These are phyloP conservation scores for Helicoverpa zea DNA, from an alignment of 1,140 invertebrate species.

Conservation along the genomic window DNA sequence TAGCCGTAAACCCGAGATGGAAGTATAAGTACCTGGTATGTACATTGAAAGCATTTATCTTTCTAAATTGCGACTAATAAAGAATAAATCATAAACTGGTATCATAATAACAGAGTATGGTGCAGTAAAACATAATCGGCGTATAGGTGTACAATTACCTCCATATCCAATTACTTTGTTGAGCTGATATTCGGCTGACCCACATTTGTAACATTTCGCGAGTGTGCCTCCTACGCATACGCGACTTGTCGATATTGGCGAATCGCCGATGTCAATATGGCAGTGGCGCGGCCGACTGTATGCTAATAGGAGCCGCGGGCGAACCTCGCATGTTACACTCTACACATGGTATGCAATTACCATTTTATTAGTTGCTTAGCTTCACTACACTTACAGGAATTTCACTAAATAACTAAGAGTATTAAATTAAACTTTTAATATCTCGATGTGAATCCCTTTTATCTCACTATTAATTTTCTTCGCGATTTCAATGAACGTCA, in stretches of 20 bases:
- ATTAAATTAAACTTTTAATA: background rate
- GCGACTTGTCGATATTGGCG: slow-evolving; percentile 65
- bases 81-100: slow-evolving; percentile 66
- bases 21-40: slow-evolving; percentile 32
- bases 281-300: slow-evolving; percentile 44
- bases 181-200: slow-evolving; percentile 67
- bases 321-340: slow-evolving; percentile 32
- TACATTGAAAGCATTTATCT: slow-evolving; percentile 59
- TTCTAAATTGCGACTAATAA: slow-evolving; percentile 67
- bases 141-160: slow-evolving; percentile 69
- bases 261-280: slow-evolving; percentile 60
- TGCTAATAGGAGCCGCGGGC: slow-evolving; percentile 50
- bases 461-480: too few species aligned
- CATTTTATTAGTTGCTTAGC: slow-evolving; percentile 51
- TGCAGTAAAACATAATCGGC: slow-evolving; percentile 63
- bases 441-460: background rate
- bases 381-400: slow-evolving; percentile 39
- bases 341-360: slow-evolving; percentile 49
- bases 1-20: slow-evolving; percentile 6
- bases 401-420: background rate
- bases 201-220: slow-evolving; percentile 65
- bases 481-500: too few species aligned
- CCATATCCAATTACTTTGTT: slow-evolving; percentile 65
- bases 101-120: slow-evolving; percentile 67
- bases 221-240: slow-evolving; percentile 62